Base-by-base conservation (phyloP, 2,888 invertebrate genomes). In the Cloeon dipterum region DNA sequence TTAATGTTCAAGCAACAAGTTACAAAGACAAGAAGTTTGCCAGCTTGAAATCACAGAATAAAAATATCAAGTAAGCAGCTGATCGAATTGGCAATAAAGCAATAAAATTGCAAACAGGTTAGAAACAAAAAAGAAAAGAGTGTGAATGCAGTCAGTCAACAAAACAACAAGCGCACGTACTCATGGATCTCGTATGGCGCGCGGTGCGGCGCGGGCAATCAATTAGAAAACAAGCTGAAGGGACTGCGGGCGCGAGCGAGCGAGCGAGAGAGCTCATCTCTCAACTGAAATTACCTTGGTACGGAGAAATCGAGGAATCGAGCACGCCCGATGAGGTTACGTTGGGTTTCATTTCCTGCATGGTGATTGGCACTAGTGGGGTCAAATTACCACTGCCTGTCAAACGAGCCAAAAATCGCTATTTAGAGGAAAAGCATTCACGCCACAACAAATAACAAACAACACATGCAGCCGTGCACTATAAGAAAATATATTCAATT, bases 281-380 rank as follows among this genome's bases (percentile, higher is more conserved):
- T n/a, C n/a, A n/a, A n/a, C n/a, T 37, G 26, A 47, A 56, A 61
- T 67, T 64, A 74, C 73, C 73, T 64, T 72, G 64, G 54, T 72
- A 74, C 44, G 74, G 71, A 47, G 73, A 68, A 53, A 73, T 58
- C 46, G 68, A 61, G 46, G 68, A 66, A 46, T 74, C 73, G 57
- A 72, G 60, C 45, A 70, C 61, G n/a, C 40, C 33, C 13, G 37
- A 36, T 18, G 42, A 34, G 20, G 37, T 32, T 19, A 45, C 32
- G 38, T 43, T 42, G 11, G 45, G 61, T 64, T 74, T 75, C 63
- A 74, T 68, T 56, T 75, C 75, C 61, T 74, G 74, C 70, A 74
- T 72, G 56, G 66, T 70, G 56, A 75, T 69, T 46, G 75, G 74
- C 46, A 74, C 70, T 55, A 75, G 59, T 46, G 74, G 73, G 49